These are phyloP conservation scores for Ostrea edulis DNA, from an alignment of 1,140 invertebrate genomes.

Conservation along the genomic window DNA sequence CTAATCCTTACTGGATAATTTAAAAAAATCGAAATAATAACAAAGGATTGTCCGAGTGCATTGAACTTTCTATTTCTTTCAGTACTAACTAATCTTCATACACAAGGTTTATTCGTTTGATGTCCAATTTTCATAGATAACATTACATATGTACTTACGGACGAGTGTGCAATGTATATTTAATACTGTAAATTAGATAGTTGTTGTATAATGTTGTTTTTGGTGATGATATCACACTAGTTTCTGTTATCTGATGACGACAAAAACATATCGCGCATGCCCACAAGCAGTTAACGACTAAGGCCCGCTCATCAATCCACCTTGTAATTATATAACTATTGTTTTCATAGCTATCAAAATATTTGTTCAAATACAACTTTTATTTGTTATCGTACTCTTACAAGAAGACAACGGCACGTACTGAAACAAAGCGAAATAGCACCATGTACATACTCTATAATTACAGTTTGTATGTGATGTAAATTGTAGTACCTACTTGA, in stretches of 20 bases:
- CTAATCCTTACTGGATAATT: too few species aligned
- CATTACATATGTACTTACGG: constrained; percentile 26
- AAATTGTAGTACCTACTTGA: too few species aligned
- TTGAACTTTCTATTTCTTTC: too few species aligned
- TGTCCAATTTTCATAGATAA: background rate
- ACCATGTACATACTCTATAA: too few species aligned
- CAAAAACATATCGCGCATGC: constrained; percentile 6
- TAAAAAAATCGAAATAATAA: too few species aligned
- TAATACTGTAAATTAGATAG: constrained; percentile 12
- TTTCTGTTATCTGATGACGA: constrained; percentile 32
- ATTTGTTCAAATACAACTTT: background rate
- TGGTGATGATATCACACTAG: constrained; percentile 25
- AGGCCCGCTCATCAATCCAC: background rate
- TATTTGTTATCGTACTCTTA: too few species aligned
- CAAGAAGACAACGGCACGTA: too few species aligned
- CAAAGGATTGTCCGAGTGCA: too few species aligned
- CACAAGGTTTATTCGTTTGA: background rate
- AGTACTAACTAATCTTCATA: too few species aligned
- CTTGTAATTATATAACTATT: constrained; percentile 2
- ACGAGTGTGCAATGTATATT: constrained; percentile 13
- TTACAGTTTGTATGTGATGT: too few species aligned
- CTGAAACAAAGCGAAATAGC: too few species aligned
- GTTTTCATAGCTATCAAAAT: background rate
- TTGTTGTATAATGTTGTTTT: constrained; percentile 37
- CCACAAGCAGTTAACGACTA: background rate